Percentiles rank a stretch among this genome's conserved stretches.
Evolutionary conservation across 2,113 vertebrate genomes (phyloP).

Genomic region (Polypterus senegalus): DNA sequence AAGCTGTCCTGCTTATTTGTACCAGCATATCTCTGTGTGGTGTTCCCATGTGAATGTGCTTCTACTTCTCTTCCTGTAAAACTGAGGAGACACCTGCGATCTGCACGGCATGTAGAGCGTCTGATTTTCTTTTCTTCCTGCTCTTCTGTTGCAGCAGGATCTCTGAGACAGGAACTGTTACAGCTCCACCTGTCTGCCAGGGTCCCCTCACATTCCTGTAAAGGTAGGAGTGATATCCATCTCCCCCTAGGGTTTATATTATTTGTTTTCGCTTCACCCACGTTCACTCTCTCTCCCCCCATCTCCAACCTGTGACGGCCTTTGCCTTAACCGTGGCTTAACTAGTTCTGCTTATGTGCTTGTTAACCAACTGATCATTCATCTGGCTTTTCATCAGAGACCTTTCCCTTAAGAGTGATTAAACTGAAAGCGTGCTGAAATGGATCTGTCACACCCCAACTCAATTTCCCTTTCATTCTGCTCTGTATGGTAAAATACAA

Average conservation of each 20-base stretch:
- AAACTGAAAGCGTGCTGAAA: neutral
- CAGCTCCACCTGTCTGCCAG: slow-evolving; percentile 57
- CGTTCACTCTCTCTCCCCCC: neutral
- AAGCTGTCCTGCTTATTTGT: no score
- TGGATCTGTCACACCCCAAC: neutral
- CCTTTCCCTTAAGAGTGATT: neutral
- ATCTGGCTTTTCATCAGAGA: neutral
- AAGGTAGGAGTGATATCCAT: slow-evolving; percentile 40
- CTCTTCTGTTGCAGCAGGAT: slow-evolving; percentile 35
- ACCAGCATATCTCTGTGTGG: no score
- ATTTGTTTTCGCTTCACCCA: neutral
- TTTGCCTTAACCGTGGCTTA: neutral
- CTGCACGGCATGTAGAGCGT: neutral
- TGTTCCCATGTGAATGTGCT: no score
- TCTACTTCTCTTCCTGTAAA: no score
- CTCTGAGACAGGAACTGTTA: slow-evolving; percentile 58
- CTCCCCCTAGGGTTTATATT: neutral
- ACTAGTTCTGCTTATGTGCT: slow-evolving; percentile 7
- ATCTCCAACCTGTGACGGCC: neutral
- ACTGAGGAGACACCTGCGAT: no score
- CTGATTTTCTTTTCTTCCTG: neutral
- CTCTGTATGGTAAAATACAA: neutral
- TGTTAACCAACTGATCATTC: slow-evolving; percentile 8
- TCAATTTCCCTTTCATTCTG: neutral
- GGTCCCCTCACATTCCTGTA: slow-evolving; percentile 27